Conservation (phyloP, 2,888 invertebrate species). For the Azorinus chamasolen region DNA sequence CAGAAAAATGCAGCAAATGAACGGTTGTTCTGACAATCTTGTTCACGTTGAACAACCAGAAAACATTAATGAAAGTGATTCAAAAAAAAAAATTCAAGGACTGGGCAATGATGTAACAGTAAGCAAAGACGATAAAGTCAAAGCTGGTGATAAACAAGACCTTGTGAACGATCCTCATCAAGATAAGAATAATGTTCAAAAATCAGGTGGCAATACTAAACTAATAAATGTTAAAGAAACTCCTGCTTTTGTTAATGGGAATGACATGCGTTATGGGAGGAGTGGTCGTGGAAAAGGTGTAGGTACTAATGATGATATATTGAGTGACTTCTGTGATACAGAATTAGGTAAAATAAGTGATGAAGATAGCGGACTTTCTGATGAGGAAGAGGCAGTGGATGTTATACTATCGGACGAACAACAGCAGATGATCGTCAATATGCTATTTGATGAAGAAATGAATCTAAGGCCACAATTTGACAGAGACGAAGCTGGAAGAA, state of each 20-base stretch:
- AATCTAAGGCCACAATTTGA: conserved; percentile 60
- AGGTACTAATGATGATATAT: neutral
- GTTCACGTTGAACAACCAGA: too few relatives aligned
- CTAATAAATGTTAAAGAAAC: conserved; percentile 20
- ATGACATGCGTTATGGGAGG: neutral
- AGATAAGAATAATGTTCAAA: too few relatives aligned
- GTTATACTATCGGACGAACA: conserved; percentile 50
- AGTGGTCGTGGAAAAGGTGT: neutral
- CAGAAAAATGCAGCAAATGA: neutral
- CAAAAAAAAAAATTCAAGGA: neutral
- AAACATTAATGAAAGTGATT: too few relatives aligned
- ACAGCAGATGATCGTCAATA: conserved; percentile 50
- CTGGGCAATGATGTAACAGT: conserved; percentile 6
- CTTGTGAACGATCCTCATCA: neutral
- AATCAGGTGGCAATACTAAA: conserved; percentile 8
- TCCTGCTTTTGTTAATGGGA: neutral
- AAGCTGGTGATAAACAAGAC: neutral
- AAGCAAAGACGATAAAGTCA: neutral
- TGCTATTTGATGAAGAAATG: conserved; percentile 59
- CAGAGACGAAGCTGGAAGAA: conserved; percentile 62
- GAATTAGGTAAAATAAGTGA: conserved; percentile 49
- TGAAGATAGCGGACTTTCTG: conserved; percentile 55
- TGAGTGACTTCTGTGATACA: conserved; percentile 35
- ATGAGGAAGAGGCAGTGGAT: conserved; percentile 54
- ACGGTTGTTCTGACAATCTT: too few relatives aligned